Evolutionary conservation across 2,797 vertebrate genomes (phyloP), one percentile per base, ranked within the genome.

Genomic region (Rhabdomys pumilio): DNA sequence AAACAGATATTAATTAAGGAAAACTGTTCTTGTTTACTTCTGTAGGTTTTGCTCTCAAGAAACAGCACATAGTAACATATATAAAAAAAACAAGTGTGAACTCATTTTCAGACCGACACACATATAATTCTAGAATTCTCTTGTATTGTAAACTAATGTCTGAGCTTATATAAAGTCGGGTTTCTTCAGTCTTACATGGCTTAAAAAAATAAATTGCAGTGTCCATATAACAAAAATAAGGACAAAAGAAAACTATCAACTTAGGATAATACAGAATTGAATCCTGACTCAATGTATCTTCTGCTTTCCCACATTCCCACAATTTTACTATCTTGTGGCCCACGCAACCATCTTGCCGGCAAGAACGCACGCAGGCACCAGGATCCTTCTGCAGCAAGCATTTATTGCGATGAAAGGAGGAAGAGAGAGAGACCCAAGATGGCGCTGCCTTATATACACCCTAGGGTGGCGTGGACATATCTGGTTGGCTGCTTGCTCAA

Each of bases 1-100:
- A 96, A 89, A 87, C 14, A 67, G 38, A 86, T 34, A 87, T 75
- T 87, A 88, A 93, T 76, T 80, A 85, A 93, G 63, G 19, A 90
- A 80, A 83, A 86, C n/a, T 41, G 15, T 8, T 83, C n/a, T 93
- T 19, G 1, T 26, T 95, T 89, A 57, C 4, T 10, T 88, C 73
- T 50, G 31, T 44, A 93, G 34, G 69, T 41, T 76, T 90, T 91
- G 26, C 19, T 92, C 22, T 92, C 26, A 11, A 90, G n/a, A 93
- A 13, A 57, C 10, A n/a, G 24, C 13, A 0, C 5, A 22, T 13
- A 84, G 6, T 14, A 69, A 22, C 44, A 91, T 59, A 34, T 91
- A 83, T 79, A 83, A 69, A 87, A 14, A 91, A 79, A 15, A 89
- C 24, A 65, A n/a, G 0, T 13, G 22, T 83, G 24, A 41, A 84